A percentile compares a stretch with the other conserved stretches of the same genome.
phyloP scores from a whole-genome alignment of 2,113 vertebrate species.

The Neofelis nebulosa region DNA sequence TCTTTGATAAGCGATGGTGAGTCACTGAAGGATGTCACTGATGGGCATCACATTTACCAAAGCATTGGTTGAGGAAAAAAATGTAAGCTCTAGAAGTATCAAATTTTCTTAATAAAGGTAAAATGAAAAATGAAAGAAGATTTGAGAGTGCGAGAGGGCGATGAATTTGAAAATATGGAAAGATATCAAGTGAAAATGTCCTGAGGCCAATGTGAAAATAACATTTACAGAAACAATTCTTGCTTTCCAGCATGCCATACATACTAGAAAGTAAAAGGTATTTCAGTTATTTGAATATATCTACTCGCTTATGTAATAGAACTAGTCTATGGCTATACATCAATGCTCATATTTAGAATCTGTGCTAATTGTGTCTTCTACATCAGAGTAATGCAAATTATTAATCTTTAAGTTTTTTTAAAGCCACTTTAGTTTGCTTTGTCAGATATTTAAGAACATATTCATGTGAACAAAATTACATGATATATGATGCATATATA shows the following conservation, averaged over 20 bases:
- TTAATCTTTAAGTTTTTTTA: background rate
- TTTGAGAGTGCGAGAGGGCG: background rate
- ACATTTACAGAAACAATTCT: background rate
- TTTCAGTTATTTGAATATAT: slow-evolving; percentile 2
- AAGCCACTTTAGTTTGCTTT: background rate
- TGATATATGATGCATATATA: background rate
- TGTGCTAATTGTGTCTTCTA: background rate
- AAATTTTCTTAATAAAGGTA: background rate
- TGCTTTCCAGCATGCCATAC: background rate
- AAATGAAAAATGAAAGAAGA: background rate
- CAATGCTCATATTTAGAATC: slow-evolving; percentile 27
- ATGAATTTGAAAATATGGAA: background rate
- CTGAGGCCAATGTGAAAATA: background rate
- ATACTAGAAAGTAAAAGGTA: background rate
- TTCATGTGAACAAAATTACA: background rate
- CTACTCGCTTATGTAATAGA: background rate
- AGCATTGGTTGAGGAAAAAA: background rate
- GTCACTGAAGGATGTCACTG: background rate
- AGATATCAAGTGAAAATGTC: background rate
- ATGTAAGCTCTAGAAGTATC: background rate
- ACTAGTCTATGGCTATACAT: background rate
- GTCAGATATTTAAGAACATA: background rate
- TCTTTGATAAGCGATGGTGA: background rate
- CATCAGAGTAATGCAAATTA: background rate
- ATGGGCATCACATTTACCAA: background rate